Evolutionary conservation across 2,888 invertebrate genomes (phyloP).

Genomic region (Ectobius pallidus): DNA sequence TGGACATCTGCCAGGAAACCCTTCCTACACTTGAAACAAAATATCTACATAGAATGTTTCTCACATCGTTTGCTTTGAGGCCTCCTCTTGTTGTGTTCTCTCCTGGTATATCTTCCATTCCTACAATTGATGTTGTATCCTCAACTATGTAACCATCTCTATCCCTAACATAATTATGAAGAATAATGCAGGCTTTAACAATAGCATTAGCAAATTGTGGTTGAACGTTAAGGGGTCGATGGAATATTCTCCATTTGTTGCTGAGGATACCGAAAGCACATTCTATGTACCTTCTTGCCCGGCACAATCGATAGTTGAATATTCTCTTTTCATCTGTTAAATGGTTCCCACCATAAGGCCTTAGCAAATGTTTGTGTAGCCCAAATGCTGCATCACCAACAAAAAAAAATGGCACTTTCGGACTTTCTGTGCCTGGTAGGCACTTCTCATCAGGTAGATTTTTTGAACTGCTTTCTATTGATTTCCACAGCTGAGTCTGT

Average conservation of each 20-base stretch:
- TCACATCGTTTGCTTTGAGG: slow-evolving; percentile 42
- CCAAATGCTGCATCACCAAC: slow-evolving; percentile 40
- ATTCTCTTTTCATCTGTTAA: slow-evolving; percentile 37
- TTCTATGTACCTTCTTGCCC: slow-evolving; percentile 47
- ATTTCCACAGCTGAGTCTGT: slow-evolving; percentile 25
- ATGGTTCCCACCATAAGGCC: slow-evolving; percentile 33
- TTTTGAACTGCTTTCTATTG: slow-evolving; percentile 12
- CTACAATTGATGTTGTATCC: slow-evolving; percentile 44
- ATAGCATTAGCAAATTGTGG: slow-evolving; percentile 45
- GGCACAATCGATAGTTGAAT: slow-evolving; percentile 44
- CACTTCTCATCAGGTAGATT: slow-evolving; percentile 34
- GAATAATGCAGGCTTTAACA: slow-evolving; percentile 46
- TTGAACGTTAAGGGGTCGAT: slow-evolving; percentile 45
- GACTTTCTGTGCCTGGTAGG: slow-evolving; percentile 27
- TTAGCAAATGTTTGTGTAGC: slow-evolving; percentile 29
- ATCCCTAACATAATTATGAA: slow-evolving; percentile 43
- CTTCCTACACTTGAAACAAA: too few relatives aligned
- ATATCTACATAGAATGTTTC: too few relatives aligned
- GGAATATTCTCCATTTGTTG: slow-evolving; percentile 50
- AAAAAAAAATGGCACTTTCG: slow-evolving; percentile 27
- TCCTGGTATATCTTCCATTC: slow-evolving; percentile 42
- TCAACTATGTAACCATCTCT: slow-evolving; percentile 40
- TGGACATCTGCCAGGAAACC: too few relatives aligned
- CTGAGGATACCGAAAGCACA: slow-evolving; percentile 48
- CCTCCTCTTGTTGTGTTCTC: slow-evolving; percentile 37